A percentile compares a stretch with the other conserved stretches of the same genome.
These are phyloP conservation scores for Erebia epiphron DNA, from an alignment of 2,888 invertebrate genomes.

Conservation along the genomic window DNA sequence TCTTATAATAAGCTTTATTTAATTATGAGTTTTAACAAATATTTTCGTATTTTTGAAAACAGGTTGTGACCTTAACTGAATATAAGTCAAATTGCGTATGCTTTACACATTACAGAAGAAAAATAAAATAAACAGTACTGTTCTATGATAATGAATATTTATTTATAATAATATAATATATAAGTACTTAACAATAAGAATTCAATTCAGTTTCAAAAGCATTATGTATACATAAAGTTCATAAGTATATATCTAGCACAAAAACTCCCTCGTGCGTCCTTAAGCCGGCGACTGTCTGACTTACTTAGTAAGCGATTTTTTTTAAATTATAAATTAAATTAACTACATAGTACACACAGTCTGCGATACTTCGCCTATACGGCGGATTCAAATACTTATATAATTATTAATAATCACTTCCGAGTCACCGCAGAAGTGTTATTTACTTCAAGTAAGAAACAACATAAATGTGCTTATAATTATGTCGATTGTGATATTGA, in stretches of 20 bases:
- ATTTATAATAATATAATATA: constrained; percentile 66
- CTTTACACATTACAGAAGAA: constrained; percentile 75
- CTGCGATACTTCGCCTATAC: constrained; percentile 1
- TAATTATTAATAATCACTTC: not conserved
- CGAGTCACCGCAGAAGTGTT: constrained; percentile 9
- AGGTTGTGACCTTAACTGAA: constrained; percentile 83
- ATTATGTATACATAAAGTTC: constrained; percentile 79
- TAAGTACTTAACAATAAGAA: constrained; percentile 79
- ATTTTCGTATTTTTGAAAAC: constrained; percentile 80
- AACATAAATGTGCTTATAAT: constrained; percentile 46
- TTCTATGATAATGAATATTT: constrained; percentile 80
- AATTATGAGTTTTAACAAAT: constrained; percentile 84
- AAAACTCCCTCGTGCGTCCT: constrained; percentile 67
- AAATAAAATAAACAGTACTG: constrained; percentile 76
- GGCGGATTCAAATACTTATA: not conserved
- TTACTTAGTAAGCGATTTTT: constrained; percentile 75
- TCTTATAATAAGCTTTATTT: constrained; percentile 84
- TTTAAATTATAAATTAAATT: constrained; percentile 71
- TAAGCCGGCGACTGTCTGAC: constrained; percentile 72
- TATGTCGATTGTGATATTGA: constrained; percentile 50
- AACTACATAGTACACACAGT: constrained; percentile 45
- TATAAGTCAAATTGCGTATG: constrained; percentile 78
- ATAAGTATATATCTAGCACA: constrained; percentile 64
- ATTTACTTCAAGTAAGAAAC: constrained; percentile 46
- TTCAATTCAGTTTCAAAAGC: constrained; percentile 81